phyloP scores from a whole-genome alignment of 2,888 invertebrate genomes.

The Drosophila mayaguana region DNA sequence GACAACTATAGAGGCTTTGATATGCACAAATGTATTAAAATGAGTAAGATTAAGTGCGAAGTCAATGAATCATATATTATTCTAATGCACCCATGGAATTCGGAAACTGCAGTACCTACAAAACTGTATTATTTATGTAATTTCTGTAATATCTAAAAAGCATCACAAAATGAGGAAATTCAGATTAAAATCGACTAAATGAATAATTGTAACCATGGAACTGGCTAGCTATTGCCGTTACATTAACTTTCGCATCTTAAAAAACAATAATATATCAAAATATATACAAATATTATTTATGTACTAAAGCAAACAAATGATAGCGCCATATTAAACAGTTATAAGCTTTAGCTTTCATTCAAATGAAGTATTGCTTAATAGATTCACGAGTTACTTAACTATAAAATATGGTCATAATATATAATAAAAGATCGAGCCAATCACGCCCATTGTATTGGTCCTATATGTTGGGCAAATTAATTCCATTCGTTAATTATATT shows the following conservation, averaged over 20 bases:
- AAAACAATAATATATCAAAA: neutral
- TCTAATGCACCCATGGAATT: neutral
- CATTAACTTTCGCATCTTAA: neutral
- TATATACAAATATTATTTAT: neutral
- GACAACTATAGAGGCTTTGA: neutral
- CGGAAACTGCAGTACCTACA: neutral
- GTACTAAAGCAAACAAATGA: neutral
- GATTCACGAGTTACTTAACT: conserved; percentile 3
- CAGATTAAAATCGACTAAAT: no score
- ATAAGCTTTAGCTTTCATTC: neutral
- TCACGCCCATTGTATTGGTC: neutral
- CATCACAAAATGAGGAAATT: neutral
- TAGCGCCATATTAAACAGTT: neutral
- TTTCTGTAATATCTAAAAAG: neutral
- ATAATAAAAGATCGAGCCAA: neutral
- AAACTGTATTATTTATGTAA: neutral
- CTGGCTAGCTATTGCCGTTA: neutral
- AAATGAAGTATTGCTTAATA: neutral
- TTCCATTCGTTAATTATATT: conserved; percentile 13
- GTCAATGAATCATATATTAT: neutral
- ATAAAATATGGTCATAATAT: neutral
- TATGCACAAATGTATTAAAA: neutral
- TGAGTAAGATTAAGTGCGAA: neutral
- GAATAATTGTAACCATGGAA: neutral
- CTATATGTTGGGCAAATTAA: conserved; percentile 2